Conservation (phyloP, 2,113 vertebrate genomes). For the Protomyctophum bolini region DNA sequence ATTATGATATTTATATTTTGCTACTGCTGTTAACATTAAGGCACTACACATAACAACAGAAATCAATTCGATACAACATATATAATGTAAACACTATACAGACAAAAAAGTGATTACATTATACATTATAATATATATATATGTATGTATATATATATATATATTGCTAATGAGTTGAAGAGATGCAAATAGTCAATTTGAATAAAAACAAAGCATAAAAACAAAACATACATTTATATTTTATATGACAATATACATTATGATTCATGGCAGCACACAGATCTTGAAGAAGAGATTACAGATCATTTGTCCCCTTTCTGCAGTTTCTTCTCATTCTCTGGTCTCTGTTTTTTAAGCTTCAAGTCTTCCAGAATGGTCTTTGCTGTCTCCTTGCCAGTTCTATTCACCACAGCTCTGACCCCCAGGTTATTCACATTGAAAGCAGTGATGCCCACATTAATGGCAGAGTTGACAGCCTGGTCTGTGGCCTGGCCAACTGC, state of each 20-base stretch:
- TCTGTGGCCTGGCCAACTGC: conserved; percentile 92
- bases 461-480: conserved; percentile 90
- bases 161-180: conserved; percentile 23
- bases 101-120: too few relatives aligned
- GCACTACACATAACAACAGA: conserved; percentile 54
- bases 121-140: too few relatives aligned
- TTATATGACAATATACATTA: conserved; percentile 4
- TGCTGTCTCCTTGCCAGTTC: conserved; percentile 91
- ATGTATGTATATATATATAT: too few relatives aligned
- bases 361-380: conserved; percentile 91
- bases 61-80: conserved; percentile 39
- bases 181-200: too few relatives aligned
- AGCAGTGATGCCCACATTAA: conserved; percentile 92
- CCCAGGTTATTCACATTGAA: conserved; percentile 96
- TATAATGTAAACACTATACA: conserved; percentile 13
- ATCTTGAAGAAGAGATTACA: not conserved
- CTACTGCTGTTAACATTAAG: conserved; percentile 48
- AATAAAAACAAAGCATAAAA: too few relatives aligned
- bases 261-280: conserved; percentile 58
- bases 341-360: conserved; percentile 78
- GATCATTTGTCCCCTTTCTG: conserved; percentile 62
- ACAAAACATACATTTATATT: conserved; percentile 42
- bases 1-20: not conserved
- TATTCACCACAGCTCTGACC: conserved; percentile 93
- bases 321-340: conserved; percentile 52